Base-by-base conservation (phyloP, 2,797 vertebrate genomes). In the Rhincodon typus region DNA sequence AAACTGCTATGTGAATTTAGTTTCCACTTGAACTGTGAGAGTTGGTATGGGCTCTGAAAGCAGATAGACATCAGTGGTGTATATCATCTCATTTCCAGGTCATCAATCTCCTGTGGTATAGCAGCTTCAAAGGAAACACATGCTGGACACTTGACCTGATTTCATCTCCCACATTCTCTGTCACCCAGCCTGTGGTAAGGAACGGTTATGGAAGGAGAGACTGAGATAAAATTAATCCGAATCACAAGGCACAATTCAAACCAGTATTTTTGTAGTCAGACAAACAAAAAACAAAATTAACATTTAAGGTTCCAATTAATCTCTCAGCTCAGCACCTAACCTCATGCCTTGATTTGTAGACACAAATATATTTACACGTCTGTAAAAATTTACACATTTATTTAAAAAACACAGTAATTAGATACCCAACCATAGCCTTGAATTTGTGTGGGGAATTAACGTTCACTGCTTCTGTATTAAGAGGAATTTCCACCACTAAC, bases 351-450 rank as follows among this genome's bases (percentile, higher is more conserved):
- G n/a, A n/a, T n/a, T n/a, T n/a, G n/a, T n/a, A n/a, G n/a, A n/a
- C n/a, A n/a, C n/a, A 79, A 79, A 79, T 79, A 34, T 79, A 84
- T 84, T 84, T 84, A 42, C 79, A 84, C 21, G 19, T 84, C 79
- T 84, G 79, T 84, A 84, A 42, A 84, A 42, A 42, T 84, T 84
- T 42, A 84, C 79, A 84, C 79, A 84, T 84, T 42, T 84, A 82
- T 82, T 82, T 79, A 38, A 79, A 84, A 84, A 84, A 42, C n/a
- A 77, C 74, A n/a, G n/a, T 17, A 84, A 84, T 38, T 46, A 42
- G 21, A 4, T 84, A 42, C 79, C 38, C 38, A 84, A 84, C 38
- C 7, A 6, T 23, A 42, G 38, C n/a, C 77, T 82, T 82, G 72
- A 77, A 77, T 34, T 34, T 77, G 15, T 38, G 17, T n/a, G 38